Evolutionary conservation across 2,113 vertebrate species (phyloP).

Genomic region (Ammodytes marinus): DNA sequence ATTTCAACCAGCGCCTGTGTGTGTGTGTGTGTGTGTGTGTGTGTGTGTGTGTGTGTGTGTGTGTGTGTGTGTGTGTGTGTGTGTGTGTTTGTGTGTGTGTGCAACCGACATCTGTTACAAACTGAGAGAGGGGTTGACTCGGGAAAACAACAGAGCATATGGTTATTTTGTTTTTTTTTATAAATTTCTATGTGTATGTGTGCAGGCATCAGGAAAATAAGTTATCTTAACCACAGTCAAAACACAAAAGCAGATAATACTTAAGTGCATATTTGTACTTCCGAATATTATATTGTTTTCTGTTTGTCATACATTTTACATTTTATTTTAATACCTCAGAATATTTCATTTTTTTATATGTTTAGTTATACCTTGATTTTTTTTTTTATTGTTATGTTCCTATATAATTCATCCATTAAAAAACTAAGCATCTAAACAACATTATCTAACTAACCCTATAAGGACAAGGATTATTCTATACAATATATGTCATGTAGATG

Average conservation of each 20-base stretch:
- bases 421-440: neutral
- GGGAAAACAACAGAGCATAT: slow-evolving; percentile 2
- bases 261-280: neutral
- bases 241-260: neutral
- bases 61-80: too few relatives aligned
- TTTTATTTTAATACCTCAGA: neutral
- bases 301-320: neutral
- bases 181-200: neutral
- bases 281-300: neutral
- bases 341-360: neutral
- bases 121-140: slow-evolving; percentile 15
- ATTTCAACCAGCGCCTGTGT: slow-evolving; percentile 38
- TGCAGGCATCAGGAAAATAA: neutral
- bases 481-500: neutral
- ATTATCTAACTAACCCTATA: too few relatives aligned
- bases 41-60: too few relatives aligned
- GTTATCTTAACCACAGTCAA: neutral
- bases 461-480: neutral
- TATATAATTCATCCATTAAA: neutral
- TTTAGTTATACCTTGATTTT: too few relatives aligned
- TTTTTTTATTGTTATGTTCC: neutral
- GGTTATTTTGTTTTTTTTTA: neutral
- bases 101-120: slow-evolving; percentile 45
- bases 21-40: too few relatives aligned
- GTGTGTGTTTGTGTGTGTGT: too few relatives aligned